Evolutionary conservation across 2,888 invertebrate genomes (phyloP).

Genomic region (Caenorhabditis sulstoni): DNA sequence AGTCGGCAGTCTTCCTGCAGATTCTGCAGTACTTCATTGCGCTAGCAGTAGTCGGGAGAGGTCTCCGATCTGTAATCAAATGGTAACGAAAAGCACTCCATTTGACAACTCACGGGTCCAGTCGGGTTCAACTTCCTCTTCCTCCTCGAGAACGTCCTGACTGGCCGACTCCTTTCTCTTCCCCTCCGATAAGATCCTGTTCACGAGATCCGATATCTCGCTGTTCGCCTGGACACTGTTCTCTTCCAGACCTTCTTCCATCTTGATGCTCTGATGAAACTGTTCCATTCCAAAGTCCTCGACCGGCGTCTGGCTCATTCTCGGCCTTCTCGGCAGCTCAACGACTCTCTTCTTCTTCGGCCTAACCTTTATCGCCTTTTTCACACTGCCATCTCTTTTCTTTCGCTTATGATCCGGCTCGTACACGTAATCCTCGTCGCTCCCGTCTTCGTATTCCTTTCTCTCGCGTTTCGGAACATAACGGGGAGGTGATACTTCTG

Average conservation of each 20-base stretch:
- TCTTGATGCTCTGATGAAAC: too few species aligned
- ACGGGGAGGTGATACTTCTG: slow-evolving; percentile 2
- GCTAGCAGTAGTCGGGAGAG: not conserved
- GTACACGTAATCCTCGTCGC: slow-evolving; percentile 39
- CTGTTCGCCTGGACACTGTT: slow-evolving; percentile 1
- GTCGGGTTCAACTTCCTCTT: slow-evolving; percentile 1
- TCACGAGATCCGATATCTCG: slow-evolving; percentile 19
- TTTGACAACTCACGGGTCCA: slow-evolving; percentile 14
- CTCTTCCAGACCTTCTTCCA: too few species aligned
- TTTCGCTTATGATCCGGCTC: slow-evolving; percentile 1
- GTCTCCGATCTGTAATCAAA: slow-evolving; percentile 12
- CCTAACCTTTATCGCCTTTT: slow-evolving; percentile 5
- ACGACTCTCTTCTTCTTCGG: slow-evolving; percentile 11
- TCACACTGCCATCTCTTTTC: not conserved
- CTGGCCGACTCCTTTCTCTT: slow-evolving; percentile 46
- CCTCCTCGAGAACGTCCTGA: slow-evolving; percentile 13
- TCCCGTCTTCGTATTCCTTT: slow-evolving; percentile 18
- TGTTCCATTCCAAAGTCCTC: too few species aligned
- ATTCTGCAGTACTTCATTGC: slow-evolving; percentile 38
- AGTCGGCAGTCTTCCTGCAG: slow-evolving; percentile 38
- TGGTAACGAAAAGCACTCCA: not conserved
- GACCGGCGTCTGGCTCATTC: too few species aligned
- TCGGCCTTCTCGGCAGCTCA: not conserved
- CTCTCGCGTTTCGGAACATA: not conserved
- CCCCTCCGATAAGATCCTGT: slow-evolving; percentile 25